Conservation (phyloP, 2,888 invertebrate genomes). For the Ypsolopha sequella region DNA sequence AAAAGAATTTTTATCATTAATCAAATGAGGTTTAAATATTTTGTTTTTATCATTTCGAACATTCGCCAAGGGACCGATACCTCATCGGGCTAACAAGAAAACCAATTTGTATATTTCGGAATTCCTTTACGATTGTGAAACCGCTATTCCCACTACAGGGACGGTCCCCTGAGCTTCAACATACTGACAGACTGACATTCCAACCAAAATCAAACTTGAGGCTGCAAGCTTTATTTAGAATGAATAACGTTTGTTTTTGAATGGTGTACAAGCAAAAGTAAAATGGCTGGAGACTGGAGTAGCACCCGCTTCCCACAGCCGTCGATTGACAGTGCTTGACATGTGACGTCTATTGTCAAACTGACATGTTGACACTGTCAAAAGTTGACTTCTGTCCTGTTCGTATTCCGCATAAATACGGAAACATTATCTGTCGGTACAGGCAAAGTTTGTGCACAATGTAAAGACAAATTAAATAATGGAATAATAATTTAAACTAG, state of each 20-base stretch:
- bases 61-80: conserved; percentile 35
- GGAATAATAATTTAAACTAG: conserved; percentile 33
- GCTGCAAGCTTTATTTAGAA: not conserved
- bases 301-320: conserved; percentile 54
- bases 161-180: not conserved
- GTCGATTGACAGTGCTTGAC: conserved; percentile 59
- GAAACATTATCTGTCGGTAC: conserved; percentile 4
- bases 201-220: not conserved
- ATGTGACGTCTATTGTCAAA: conserved; percentile 61
- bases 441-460: conserved; percentile 35
- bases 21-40: not conserved
- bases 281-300: not conserved
- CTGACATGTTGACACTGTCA: conserved; percentile 67
- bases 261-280: not conserved
- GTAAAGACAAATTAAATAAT: conserved; percentile 67
- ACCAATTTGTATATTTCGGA: conserved; percentile 34
- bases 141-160: conserved; percentile 10
- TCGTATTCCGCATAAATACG: conserved; percentile 36
- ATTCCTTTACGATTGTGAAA: conserved; percentile 28
- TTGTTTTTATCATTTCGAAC: not conserved
- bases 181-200: not conserved
- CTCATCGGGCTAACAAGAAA: conserved; percentile 37
- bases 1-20: not conserved
- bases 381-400: conserved; percentile 65
- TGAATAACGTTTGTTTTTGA: not conserved